Evolutionary conservation across 2,888 invertebrate species (phyloP), one percentile per base, ranked within the genome.

Genomic region (Rhorus exstirpatorius): DNA sequence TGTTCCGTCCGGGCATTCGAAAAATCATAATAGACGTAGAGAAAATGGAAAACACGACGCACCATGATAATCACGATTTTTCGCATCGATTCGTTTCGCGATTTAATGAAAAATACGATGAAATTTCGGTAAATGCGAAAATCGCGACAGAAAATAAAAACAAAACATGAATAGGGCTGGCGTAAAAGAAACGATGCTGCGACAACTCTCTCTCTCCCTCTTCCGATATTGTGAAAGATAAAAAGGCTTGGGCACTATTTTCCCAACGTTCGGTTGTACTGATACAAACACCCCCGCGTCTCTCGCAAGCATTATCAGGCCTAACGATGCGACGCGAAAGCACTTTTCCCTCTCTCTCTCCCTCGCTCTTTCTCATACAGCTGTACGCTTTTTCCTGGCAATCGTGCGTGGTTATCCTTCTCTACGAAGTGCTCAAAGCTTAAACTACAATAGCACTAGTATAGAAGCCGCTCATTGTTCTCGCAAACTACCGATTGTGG

Each of bases 401-500:
- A 58, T 12, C 63, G 61, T 51, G 46, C 61, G 49, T 8, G 60
- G 72, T 72, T 65, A 35, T 65, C 49, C 71, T 31, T 67, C 49
- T 65, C 21, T 6, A 53, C 71, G 71, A 38, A 72, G 71, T 61
- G 77, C 81, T 77, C 68, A 74, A 65, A 75, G 77, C 81, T 77
- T 74, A 74, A 65, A 75, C 72, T 76, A 75, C 80, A 68, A 79
- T 79, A 63, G 61, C 53, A 63, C 17, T 49, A 68, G 70, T 58
- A 38, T 79, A 72, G 68, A 35, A 79, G 63, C 53, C 63, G 76
- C 67, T 72, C 77, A 84, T 84, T 84, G 84, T 84, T 79, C 83
- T 83, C 74, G 63, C 81, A 81, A 84, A 83, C 81, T 79, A 78
- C 83, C 81, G 75, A 84, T 84, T 84, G 84, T 83, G 67, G 41